These are phyloP conservation scores for Epinephelus cyanopodus DNA, from an alignment of 2,113 vertebrate species.

Conservation along the genomic window DNA sequence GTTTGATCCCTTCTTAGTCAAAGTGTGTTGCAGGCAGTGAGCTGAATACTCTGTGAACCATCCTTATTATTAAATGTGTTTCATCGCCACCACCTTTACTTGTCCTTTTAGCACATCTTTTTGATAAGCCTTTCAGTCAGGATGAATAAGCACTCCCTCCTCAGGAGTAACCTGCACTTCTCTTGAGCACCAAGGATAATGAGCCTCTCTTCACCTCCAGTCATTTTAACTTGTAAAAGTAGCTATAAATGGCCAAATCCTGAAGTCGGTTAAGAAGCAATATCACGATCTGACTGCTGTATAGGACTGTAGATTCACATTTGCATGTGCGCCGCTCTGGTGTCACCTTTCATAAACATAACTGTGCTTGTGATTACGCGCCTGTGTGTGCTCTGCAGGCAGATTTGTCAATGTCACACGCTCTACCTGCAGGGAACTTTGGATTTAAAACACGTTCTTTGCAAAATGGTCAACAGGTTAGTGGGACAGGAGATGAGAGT, in stretches of 20 bases:
- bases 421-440: conserved; percentile 40
- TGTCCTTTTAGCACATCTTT: conserved; percentile 17
- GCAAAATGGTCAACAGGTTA: conserved; percentile 19
- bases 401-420: conserved; percentile 34
- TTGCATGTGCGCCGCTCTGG: conserved; percentile 8
- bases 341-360: conserved; percentile 20
- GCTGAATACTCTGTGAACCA: not conserved
- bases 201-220: conserved; percentile 27
- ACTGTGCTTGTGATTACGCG: conserved; percentile 9
- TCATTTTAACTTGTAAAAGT: conserved; percentile 26
- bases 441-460: conserved; percentile 46
- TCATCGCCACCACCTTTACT: conserved; percentile 2
- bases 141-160: conserved; percentile 32
- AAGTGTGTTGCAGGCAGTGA: not conserved
- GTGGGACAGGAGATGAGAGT: conserved; percentile 26
- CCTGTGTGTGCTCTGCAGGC: conserved; percentile 3
- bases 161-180: conserved; percentile 22
- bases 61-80: conserved; percentile 22
- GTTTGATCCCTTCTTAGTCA: not conserved
- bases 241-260: conserved; percentile 33
- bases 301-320: conserved; percentile 13
- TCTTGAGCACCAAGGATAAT: conserved; percentile 19
- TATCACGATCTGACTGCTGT: conserved; percentile 21
- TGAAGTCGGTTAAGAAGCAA: conserved; percentile 27
- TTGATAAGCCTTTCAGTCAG: conserved; percentile 31